Evolutionary conservation across 1,140 invertebrate genomes (phyloP), one percentile per base, ranked within the genome.

Genomic region (Caenorhabditis brenneri): DNA sequence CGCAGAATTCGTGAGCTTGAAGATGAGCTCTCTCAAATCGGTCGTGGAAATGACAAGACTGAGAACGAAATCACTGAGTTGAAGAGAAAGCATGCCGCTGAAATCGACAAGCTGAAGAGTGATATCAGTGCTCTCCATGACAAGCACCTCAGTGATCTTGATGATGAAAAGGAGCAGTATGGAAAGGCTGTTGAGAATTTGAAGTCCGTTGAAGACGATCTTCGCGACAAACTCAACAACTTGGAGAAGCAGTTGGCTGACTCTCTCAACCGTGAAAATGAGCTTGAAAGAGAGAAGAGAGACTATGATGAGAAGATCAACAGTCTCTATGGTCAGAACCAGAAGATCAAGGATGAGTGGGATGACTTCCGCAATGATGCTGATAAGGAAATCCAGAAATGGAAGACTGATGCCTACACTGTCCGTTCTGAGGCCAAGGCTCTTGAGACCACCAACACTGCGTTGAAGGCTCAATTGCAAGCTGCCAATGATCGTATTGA

Each of bases 371-470:
- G 88, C 33, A 91, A 48, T 33, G 88, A 90, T 36, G 51, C 89
- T 19, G 89, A 90, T 33, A 91, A 91, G 86, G 89, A 90, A 85
- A 86, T 90, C 19, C 89, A 90, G 87, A 91, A 89, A 55, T 91
- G 89, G 90, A 90, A 90, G 79, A 88, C 87, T n/a, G 89, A 90
- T 33, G 84, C 88, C 1, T 90, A 86, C 84, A 79, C 88, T 15
- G 87, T 86, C 24, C 82, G 89, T 10, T 90, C 90, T 2, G 89
- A 91, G 39, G 58, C 88, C 16, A 91, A 89, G 81, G 85, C 90
- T n/a, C 55, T 91, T 4, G 89, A 90, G 80, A 88, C 89, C 15
- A 83, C 86, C 36, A 82, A 89, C 22, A 79, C 84, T 51, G 87
- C 86, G 24, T 79, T 91, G 36, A 91, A 90, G 79, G 87, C 85